phyloP scores from a whole-genome alignment of 2,888 invertebrate species.

The Acanthacorydalis orientalis region DNA sequence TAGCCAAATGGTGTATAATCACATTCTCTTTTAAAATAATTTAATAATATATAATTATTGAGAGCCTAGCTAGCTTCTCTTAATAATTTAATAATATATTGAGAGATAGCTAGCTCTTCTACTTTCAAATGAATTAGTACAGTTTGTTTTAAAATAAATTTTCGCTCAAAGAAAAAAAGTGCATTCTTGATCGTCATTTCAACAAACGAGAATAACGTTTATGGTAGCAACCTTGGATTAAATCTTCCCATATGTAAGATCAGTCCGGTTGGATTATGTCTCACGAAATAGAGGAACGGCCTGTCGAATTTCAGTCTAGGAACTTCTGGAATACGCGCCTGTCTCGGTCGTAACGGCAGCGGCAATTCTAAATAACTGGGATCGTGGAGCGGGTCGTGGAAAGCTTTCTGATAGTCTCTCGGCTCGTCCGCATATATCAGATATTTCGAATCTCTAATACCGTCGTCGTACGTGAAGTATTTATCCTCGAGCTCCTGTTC shows the following conservation, averaged over 20 bases:
- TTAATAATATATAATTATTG: too few species aligned
- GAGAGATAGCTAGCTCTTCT: too few species aligned
- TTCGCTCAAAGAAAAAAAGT: too few species aligned
- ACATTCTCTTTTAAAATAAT: too few species aligned
- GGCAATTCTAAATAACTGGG: slow-evolving; percentile 38
- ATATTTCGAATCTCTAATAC: slow-evolving; percentile 16
- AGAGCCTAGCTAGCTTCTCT: too few species aligned
- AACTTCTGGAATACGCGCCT: slow-evolving; percentile 50
- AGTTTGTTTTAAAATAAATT: too few species aligned
- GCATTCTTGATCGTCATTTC: too few species aligned
- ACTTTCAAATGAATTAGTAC: too few species aligned
- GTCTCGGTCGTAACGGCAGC: slow-evolving; percentile 49
- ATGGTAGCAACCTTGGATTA: slow-evolving; percentile 68
- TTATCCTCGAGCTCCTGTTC: slow-evolving; percentile 29
- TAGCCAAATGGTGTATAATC: too few species aligned
- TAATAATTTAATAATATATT: too few species aligned
- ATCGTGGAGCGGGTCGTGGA: slow-evolving; percentile 45
- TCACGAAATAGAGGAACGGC: slow-evolving; percentile 75
- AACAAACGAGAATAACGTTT: slow-evolving; percentile 15
- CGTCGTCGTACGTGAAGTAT: slow-evolving; percentile 19
- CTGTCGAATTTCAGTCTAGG: slow-evolving; percentile 69
- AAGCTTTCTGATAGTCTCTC: slow-evolving; percentile 48
- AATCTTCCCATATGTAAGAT: slow-evolving; percentile 78
- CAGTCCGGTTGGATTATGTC: slow-evolving; percentile 84
- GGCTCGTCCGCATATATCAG: slow-evolving; percentile 27